phyloP scores from a whole-genome alignment of 2,888 invertebrate genomes.

The Vannuccia rotundouncinata region DNA sequence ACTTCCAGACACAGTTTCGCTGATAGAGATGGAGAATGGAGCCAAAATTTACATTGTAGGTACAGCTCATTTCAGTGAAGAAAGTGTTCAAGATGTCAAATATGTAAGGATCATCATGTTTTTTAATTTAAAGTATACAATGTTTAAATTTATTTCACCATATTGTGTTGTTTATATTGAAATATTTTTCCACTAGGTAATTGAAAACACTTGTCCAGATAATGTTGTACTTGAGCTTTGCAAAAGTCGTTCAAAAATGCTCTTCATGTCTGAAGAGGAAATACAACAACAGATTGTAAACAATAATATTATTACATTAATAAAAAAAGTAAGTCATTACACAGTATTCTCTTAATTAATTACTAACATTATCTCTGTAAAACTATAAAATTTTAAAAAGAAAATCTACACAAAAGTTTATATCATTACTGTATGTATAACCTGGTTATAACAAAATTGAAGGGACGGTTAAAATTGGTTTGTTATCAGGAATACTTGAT shows the following conservation, averaged over 20 bases:
- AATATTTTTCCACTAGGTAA: background rate
- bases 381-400: too few species aligned
- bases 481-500: too few species aligned
- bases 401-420: too few species aligned
- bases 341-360: too few species aligned
- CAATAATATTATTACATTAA: background rate
- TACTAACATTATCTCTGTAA: too few species aligned
- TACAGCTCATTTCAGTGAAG: conserved; percentile 34
- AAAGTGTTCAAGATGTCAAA: conserved; percentile 28
- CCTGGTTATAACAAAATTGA: too few species aligned
- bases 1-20: conserved; percentile 27
- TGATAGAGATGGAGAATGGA: conserved; percentile 22
- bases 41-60: conserved; percentile 29
- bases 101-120: background rate
- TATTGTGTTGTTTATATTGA: too few species aligned
- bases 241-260: conserved; percentile 21
- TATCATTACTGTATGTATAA: too few species aligned
- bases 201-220: conserved; percentile 31
- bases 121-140: too few species aligned
- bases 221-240: conserved; percentile 31
- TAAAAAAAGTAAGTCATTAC: conserved; percentile 29
- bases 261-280: conserved; percentile 28
- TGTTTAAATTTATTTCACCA: too few species aligned
- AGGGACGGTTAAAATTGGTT: too few species aligned
- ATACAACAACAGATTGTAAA: conserved; percentile 1